Evolutionary conservation across 1,140 invertebrate species (phyloP).

Genomic region (Cheumatopsyche charites): DNA sequence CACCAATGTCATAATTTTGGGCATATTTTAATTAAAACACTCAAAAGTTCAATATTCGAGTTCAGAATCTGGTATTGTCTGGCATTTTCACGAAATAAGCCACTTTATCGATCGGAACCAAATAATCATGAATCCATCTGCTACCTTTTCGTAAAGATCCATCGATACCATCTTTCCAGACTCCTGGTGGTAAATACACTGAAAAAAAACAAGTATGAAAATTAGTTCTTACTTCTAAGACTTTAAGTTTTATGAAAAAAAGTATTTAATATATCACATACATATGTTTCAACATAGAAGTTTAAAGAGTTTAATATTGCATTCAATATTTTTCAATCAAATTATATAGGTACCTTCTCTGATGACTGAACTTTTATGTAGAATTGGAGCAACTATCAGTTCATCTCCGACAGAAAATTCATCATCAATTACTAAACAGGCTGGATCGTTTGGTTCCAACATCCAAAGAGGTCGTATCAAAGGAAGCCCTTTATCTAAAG

Average conservation of each 20-base stretch:
- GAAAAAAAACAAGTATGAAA: too few species aligned
- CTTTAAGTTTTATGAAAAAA: background rate
- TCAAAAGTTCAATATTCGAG: background rate
- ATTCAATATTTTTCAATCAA: too few species aligned
- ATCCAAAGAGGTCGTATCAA: conserved; percentile 92
- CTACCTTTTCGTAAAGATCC: conserved; percentile 83
- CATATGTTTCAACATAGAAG: background rate
- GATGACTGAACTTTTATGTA: conserved; percentile 69
- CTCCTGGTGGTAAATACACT: conserved; percentile 85
- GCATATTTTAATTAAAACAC: too few species aligned
- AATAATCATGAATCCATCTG: conserved; percentile 87
- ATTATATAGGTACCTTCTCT: conserved; percentile 61
- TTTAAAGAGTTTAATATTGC: background rate
- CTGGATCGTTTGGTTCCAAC: conserved; percentile 80
- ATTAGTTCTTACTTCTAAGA: background rate
- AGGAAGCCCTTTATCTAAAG: conserved; percentile 79
- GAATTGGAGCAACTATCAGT: conserved; percentile 88
- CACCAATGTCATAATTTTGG: too few species aligned
- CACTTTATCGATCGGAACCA: conserved; percentile 77
- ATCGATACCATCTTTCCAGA: conserved; percentile 90
- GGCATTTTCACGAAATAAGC: conserved; percentile 87
- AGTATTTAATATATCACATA: conserved; percentile 6
- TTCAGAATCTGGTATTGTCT: conserved; percentile 78
- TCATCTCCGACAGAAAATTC: conserved; percentile 92
- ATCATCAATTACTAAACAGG: conserved; percentile 79